Evolutionary conservation across 2,113 vertebrate species (phyloP).

Genomic region (Vimba vimba): DNA sequence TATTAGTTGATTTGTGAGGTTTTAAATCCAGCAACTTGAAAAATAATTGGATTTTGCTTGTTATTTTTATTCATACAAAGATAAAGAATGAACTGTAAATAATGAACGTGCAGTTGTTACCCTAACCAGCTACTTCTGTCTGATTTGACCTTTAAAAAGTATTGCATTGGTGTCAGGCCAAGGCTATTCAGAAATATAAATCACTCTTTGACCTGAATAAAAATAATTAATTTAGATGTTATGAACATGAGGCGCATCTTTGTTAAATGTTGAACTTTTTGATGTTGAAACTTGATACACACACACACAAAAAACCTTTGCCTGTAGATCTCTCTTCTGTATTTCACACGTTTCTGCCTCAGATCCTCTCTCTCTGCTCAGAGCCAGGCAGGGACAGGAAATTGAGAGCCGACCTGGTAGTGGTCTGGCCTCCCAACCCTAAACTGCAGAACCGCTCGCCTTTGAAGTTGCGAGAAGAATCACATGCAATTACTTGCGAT

Average conservation of each 20-base stretch:
- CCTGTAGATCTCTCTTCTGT: constrained; percentile 14
- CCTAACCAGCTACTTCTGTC: background rate
- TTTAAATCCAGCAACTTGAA: background rate
- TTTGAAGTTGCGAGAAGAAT: constrained; percentile 75
- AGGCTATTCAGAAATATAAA: background rate
- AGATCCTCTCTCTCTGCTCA: constrained; percentile 39
- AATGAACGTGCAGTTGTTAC: background rate
- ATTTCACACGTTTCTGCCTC: constrained; percentile 27
- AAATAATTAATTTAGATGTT: background rate
- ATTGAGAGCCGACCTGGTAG: constrained; percentile 69
- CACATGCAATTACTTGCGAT: constrained; percentile 71
- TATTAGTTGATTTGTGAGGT: background rate
- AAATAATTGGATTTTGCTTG: background rate
- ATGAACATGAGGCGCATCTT: background rate
- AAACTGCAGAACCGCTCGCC: constrained; percentile 63
- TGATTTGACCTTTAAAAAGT: background rate
- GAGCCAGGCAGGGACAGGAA: constrained; percentile 75
- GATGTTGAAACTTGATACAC: background rate
- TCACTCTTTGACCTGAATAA: background rate
- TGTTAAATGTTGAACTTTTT: background rate
- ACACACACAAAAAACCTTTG: background rate
- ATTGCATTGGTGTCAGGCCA: background rate
- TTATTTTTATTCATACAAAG: background rate
- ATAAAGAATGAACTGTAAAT: background rate
- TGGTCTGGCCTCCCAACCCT: constrained; percentile 72